Conservation (phyloP, 1,140 invertebrate genomes). For the Odontomachus brunneus region DNA sequence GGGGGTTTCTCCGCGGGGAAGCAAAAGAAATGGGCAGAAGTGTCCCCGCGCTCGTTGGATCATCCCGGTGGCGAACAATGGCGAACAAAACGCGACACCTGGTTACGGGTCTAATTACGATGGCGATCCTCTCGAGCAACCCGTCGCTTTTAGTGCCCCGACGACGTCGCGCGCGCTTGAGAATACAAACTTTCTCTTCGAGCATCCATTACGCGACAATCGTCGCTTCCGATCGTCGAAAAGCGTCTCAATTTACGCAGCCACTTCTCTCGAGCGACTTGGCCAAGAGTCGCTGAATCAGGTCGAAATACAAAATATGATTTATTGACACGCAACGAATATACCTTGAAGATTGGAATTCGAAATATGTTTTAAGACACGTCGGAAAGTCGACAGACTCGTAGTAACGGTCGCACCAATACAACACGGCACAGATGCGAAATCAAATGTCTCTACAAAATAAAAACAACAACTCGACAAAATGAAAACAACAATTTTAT, state of each 20-base stretch:
- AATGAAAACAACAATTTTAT: too few species aligned
- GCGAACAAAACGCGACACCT: constrained; percentile 69
- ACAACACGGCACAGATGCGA: too few species aligned
- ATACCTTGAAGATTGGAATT: not conserved
- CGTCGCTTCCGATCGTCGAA: constrained; percentile 9
- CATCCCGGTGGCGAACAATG: constrained; percentile 46
- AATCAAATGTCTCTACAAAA: too few species aligned
- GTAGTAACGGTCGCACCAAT: too few species aligned
- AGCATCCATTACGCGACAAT: constrained; percentile 28
- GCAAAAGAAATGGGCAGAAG: constrained; percentile 62
- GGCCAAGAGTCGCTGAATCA: not conserved
- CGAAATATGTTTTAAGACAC: not conserved
- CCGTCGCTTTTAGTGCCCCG: constrained; percentile 45
- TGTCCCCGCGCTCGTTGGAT: constrained; percentile 38
- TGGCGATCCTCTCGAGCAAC: constrained; percentile 19
- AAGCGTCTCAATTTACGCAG: constrained; percentile 27
- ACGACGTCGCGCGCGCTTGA: not conserved
- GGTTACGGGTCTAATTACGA: constrained; percentile 74
- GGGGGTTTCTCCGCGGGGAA: constrained; percentile 46
- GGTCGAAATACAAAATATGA: not conserved
- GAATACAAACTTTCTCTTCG: constrained; percentile 44
- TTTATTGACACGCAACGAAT: too few species aligned
- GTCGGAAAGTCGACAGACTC: too few species aligned
- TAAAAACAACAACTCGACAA: too few species aligned
- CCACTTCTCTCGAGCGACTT: not conserved